Evolutionary conservation across 2,888 invertebrate species (phyloP).

Genomic region (Ashinkailepas kermadecensis): DNA sequence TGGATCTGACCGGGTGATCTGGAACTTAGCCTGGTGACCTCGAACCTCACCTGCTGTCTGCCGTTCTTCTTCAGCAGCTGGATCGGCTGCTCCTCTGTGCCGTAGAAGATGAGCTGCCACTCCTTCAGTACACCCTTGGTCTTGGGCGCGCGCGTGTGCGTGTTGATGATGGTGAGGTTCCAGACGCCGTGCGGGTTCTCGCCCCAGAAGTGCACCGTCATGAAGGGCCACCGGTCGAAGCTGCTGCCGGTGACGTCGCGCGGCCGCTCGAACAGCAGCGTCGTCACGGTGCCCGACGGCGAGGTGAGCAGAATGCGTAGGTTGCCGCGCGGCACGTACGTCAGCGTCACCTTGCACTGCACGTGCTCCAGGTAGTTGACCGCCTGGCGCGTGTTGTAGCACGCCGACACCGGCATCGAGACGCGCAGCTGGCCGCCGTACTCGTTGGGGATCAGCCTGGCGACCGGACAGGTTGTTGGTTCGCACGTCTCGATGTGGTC

Average conservation of each 20-base stretch:
- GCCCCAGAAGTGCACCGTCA: slow-evolving; percentile 99
- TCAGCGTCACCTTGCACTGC: slow-evolving; percentile 85
- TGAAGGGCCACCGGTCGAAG: slow-evolving; percentile 98
- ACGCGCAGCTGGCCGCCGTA: slow-evolving; percentile 56
- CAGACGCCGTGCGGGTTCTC: slow-evolving; percentile 39
- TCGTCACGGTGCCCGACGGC: slow-evolving; percentile 87
- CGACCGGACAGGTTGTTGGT: background rate
- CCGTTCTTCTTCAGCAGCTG: slow-evolving; percentile 46
- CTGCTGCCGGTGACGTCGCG: slow-evolving; percentile 84
- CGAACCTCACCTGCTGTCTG: too few species aligned
- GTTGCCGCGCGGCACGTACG: slow-evolving; percentile 90
- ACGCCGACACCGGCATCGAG: slow-evolving; percentile 69
- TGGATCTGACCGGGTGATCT: too few species aligned
- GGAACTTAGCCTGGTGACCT: too few species aligned
- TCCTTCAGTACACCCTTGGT: slow-evolving; percentile 66
- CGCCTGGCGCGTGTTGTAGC: slow-evolving; percentile 76
- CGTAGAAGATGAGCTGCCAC: slow-evolving; percentile 95
- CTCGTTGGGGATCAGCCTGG: slow-evolving; percentile 38
- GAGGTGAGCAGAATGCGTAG: slow-evolving; percentile 78
- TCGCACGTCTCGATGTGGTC: too few species aligned
- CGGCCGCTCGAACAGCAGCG: slow-evolving; percentile 85
- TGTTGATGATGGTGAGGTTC: slow-evolving; percentile 67
- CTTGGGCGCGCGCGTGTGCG: slow-evolving; percentile 34
- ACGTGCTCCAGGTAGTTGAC: slow-evolving; percentile 93
- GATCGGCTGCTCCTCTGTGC: slow-evolving; percentile 78